Percentiles rank a stretch among this genome's conserved stretches.
phyloP scores from a whole-genome alignment of 2,888 invertebrate species.

The Imbricaverruca yamaguchii region DNA sequence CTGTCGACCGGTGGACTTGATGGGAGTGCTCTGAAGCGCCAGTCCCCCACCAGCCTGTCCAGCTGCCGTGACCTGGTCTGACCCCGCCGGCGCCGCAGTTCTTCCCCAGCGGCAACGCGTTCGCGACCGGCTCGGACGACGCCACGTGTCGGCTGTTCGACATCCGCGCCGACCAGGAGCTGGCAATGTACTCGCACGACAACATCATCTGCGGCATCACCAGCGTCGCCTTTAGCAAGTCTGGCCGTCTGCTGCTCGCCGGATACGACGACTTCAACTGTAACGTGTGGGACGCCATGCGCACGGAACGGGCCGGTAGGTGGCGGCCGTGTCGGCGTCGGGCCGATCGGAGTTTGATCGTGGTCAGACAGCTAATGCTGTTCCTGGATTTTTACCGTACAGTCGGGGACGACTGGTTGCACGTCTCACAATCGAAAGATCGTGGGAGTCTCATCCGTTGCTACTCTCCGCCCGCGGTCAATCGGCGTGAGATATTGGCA shows the following conservation, averaged over 20 bases:
- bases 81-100: constrained; percentile 51
- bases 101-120: constrained; percentile 97
- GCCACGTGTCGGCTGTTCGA: constrained; percentile 99
- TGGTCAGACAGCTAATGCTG: too few species aligned
- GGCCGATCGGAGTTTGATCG: too few species aligned
- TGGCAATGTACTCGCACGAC: constrained; percentile 99
- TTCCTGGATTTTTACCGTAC: too few species aligned
- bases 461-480: too few species aligned
- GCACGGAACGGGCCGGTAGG: constrained; percentile 92
- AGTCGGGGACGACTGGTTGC: too few species aligned
- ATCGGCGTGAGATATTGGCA: too few species aligned
- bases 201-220: constrained; percentile 99
- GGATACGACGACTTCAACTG: constrained; percentile 99
- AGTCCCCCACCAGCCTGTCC: too few species aligned
- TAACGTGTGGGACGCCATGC: constrained; percentile 99
- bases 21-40: too few species aligned
- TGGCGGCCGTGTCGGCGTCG: not conserved
- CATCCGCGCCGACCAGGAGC: constrained; percentile 98
- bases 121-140: constrained; percentile 99
- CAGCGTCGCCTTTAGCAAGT: constrained; percentile 97
- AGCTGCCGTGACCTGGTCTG: too few species aligned
- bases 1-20: too few species aligned
- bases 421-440: too few species aligned
- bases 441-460: too few species aligned
- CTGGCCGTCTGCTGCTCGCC: constrained; percentile 88